Evolutionary conservation across 2,888 invertebrate species (phyloP), one percentile per base, ranked within the genome.

Genomic region (Isoperla grammatica): DNA sequence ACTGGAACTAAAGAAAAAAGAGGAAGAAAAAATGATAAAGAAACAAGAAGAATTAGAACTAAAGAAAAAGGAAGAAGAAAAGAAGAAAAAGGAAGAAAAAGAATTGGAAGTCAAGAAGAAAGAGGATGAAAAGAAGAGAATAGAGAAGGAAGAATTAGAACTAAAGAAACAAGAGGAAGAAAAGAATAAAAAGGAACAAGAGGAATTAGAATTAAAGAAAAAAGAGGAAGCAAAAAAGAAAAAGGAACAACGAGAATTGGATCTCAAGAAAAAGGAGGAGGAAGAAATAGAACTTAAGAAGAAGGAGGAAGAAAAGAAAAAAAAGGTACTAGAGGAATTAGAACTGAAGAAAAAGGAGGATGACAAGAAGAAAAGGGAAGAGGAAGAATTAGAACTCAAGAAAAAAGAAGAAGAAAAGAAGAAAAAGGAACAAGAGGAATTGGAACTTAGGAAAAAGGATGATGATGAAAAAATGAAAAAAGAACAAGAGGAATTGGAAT

Each of bases 231-330:
- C 64, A 56, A 63, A 59, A 46, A 63, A 62, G 53, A 57, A 57
- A 17, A 40, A 29, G 17, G 20, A 63, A 57, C 45, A 42, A 56
- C 60, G 67, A 53, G 57, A 68, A 61, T 65, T 64, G 9, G 66
- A 69, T 55, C 53, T 43, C 43, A 46, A 61, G 15, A 58, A 64
- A 60, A 63, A 62, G 49, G 68, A 67, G 57, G 59, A 64, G 65
- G 64, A 50, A 49, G 60, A 67, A 15, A 60, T 59, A 49, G 58
- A 56, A 45, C 56, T 60, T 19, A 63, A 64, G 60, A 56, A 66
- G 55, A 56, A 59, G 56, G 56, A 64, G 29, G 65, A 67, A 46
- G 43, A 54, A 17, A 54, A 63, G 12, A 61, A 59, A 48, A 48
- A 64, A 37, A 56, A 57, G 20, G 54, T 46, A n/a, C 56, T 63